Conservation (phyloP, 2,113 vertebrate species). For the Trochalopteron elliotii region DNA sequence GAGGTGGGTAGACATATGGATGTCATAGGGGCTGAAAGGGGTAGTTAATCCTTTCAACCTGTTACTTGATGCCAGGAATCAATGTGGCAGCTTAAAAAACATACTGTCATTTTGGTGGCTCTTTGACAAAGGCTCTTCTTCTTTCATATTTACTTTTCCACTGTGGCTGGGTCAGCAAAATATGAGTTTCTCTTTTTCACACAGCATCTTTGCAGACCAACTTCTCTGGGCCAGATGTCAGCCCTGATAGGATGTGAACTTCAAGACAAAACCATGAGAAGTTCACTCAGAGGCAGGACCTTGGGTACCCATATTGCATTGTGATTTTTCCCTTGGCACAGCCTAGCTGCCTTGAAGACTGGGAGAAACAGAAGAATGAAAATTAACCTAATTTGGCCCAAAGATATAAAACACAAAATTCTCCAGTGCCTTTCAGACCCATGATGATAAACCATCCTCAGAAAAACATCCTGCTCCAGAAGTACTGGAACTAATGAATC, state of each 20-base stretch:
- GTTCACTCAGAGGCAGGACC: neutral
- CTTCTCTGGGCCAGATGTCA: neutral
- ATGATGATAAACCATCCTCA: neutral
- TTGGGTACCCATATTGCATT: neutral
- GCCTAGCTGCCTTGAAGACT: neutral
- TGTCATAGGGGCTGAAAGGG: neutral
- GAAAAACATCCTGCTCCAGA: neutral
- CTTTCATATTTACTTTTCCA: neutral
- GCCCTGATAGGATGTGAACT: neutral
- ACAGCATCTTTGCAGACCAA: neutral
- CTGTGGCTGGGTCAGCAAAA: neutral
- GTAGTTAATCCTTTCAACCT: neutral
- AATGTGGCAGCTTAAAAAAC: neutral
- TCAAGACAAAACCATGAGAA: neutral
- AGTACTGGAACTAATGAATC: slow-evolving; percentile 5
- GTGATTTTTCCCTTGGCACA: neutral
- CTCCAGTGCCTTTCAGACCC: neutral
- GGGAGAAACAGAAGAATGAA: neutral
- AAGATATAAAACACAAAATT: neutral
- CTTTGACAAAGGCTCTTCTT: neutral
- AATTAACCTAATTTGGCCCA: neutral
- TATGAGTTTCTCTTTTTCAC: neutral
- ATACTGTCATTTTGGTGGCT: neutral
- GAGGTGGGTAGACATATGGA: neutral
- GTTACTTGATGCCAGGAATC: neutral